Base-by-base conservation (phyloP, 2,888 invertebrate genomes). In the Caenorhabditis wallacei region DNA sequence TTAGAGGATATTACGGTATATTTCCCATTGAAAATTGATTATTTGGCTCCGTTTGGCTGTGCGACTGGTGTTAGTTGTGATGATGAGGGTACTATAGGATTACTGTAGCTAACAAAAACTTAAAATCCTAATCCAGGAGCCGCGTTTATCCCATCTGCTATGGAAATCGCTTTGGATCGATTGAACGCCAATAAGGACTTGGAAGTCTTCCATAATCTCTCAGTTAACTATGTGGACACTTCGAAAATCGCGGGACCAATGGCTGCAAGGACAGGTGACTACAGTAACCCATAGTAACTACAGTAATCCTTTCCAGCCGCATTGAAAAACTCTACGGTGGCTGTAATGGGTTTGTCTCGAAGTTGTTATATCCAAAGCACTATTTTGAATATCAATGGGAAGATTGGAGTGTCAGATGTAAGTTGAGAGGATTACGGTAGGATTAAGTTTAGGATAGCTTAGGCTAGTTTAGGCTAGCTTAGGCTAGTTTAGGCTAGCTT, bases 321-420 rank as follows among this genome's bases (percentile, higher is more conserved):
- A 1, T 16, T 71, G 10, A 46, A 71, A 48, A 72, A 66, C 37
- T 1, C 26, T 4, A 78, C 80, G 2, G 26, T 82, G 7, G 84
- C 78, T 2, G 66, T 63, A 0, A 69, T 84, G 74, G 84, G 84
- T 0, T 40, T 84, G 0, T 75, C 78, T 2, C 13, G 57, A 30
- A 53, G 69, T 35, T 84, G 84, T 24, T 84, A 81, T 35, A 56
- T 84, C 8, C 68, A 84, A 48, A 70, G 68, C 22, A 84, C 84
- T 0, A 69, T 84, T 26, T 40, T 84, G 22, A 80, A 80, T 46
- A 84, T 82, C 20, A 74, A 74, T 26, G 37, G 20, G 10, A 84
- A 82, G 70, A 78, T 86, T 53, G 82, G 79, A 37, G 68, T 83
- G n/a, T 80, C 84, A 4, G 86, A 86, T 76, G 85, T 84, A 11